A percentile compares a stretch with the other conserved stretches of the same genome.
These are phyloP conservation scores for Trachemys scripta DNA, from an alignment of 2,113 vertebrate genomes.

Conservation along the genomic window DNA sequence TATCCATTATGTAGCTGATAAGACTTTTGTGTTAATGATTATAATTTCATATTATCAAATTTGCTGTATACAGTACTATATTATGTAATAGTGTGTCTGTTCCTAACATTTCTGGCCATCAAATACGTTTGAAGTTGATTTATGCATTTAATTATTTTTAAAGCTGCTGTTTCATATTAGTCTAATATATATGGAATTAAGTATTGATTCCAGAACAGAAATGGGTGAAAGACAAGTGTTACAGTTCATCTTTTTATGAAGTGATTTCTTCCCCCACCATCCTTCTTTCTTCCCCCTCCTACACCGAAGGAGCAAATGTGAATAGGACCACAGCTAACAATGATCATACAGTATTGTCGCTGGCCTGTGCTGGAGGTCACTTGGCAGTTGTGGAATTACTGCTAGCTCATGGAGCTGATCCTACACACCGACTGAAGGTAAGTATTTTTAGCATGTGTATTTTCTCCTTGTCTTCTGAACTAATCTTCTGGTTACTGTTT, in stretches of 20 bases:
- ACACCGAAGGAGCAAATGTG: constrained; percentile 92
- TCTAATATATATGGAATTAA: neutral
- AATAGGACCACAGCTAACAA: constrained; percentile 98
- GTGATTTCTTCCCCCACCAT: neutral
- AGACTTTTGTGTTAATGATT: neutral
- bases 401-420: constrained; percentile 97
- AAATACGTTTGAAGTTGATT: neutral
- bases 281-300: constrained; percentile 24
- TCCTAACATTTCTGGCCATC: neutral
- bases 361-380: constrained; percentile 98
- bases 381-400: constrained; percentile 97
- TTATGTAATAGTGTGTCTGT: neutral
- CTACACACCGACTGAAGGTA: constrained; percentile 98
- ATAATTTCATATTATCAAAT: neutral
- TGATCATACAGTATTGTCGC: constrained; percentile 96
- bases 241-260: neutral
- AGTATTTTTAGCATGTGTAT: neutral
- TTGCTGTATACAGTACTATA: neutral
- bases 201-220: neutral
- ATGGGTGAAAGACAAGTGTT: neutral
- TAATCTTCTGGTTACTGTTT: neutral
- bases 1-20: neutral
- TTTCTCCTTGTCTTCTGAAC: neutral
- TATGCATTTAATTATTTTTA: neutral
- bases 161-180: neutral